A percentile compares a stretch with the other conserved stretches of the same genome.
These are phyloP conservation scores for Cerastoderma edule DNA, from an alignment of 2,888 invertebrate genomes.

Conservation along the genomic window DNA sequence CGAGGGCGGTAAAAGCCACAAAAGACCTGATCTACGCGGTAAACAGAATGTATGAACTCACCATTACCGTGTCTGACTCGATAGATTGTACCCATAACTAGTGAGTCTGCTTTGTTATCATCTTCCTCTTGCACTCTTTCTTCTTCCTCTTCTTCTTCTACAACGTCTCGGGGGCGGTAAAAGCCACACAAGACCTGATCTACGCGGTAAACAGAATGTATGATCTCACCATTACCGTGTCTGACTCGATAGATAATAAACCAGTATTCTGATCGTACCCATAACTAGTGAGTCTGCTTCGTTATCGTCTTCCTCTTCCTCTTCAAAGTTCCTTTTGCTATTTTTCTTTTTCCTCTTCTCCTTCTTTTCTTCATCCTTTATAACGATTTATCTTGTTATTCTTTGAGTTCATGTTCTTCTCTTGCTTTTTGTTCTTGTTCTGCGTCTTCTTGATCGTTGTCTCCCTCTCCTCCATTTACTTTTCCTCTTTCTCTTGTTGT, in stretches of 20 bases:
- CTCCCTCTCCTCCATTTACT: too few relatives aligned
- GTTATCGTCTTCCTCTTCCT: too few relatives aligned
- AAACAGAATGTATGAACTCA: conserved; percentile 46
- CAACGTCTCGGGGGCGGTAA: conserved; percentile 54
- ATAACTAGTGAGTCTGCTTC: conserved; percentile 47
- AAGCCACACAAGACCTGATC: conserved; percentile 40
- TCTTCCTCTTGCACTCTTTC: too few relatives aligned
- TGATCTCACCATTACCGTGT: conserved; percentile 52
- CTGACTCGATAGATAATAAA: conserved; percentile 39
- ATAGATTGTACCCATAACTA: conserved; percentile 39
- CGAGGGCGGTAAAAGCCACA: conserved; percentile 48
- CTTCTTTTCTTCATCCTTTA: too few relatives aligned
- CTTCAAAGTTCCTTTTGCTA: too few relatives aligned
- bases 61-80: conserved; percentile 55
- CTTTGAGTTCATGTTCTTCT: too few relatives aligned
- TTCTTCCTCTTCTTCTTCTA: background rate
- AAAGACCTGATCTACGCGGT: conserved; percentile 53
- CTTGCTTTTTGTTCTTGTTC: too few relatives aligned
- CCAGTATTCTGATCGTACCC: conserved; percentile 34
- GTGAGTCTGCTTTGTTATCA: conserved; percentile 31
- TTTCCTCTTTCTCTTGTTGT: too few relatives aligned
- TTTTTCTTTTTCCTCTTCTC: too few relatives aligned
- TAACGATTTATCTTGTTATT: too few relatives aligned
- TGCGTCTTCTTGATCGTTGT: too few relatives aligned
- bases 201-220: conserved; percentile 52